Evolutionary conservation across 37 sponge, comb jelly and placozoan species (phyloP), one percentile per base, ranked within the genome.

Genomic region (Chondrilla cf. caribensis): DNA sequence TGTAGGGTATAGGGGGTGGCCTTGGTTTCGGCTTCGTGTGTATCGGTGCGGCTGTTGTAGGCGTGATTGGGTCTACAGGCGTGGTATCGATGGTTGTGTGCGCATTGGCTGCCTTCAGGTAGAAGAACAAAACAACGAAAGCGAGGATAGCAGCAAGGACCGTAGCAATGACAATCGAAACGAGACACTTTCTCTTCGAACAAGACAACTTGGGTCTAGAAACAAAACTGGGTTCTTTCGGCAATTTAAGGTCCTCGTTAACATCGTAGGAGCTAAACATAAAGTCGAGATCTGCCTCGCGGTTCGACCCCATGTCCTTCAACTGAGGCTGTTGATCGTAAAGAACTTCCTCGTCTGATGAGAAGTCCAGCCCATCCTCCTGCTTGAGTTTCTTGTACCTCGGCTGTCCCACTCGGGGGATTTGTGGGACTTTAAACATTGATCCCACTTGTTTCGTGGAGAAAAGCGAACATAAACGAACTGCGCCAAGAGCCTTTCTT

Each of bases 191-290:
- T 38, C 44, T 73, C 6, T 18, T n/a, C 0, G 7, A 39, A 25
- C 76, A 40, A 4, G 76, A 25, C 0, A 73, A 4, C 2, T 24
- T 39, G 11, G 21, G 36, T 38, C 36, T 73, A 22, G 25, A 4
- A 8, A 1, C 0, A 37, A 15, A 38, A 39, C 24, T 39, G 21
- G 42, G 40, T 2, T 73, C 76, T 15, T 62, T 62, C 40, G 76
- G 76, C 6, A 73, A 37, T 39, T 25, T 3, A n/a, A 73, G 43
- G 25, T 73, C 76, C 24, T 0, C 76, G 11, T 73, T 25, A 19
- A 73, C 44, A 25, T 73, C 76, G 44, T 73, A 73, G 22, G 76
- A 73, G 44, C 76, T 73, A 43, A 73, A 73, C 44, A 73, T 73
- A 4, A 67, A 67, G 3, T 29, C 68, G 2, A 17, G 35, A 8